These are phyloP conservation scores for Idris sp. DNA, from an alignment of 1,140 invertebrate genomes.

Conservation along the genomic window DNA sequence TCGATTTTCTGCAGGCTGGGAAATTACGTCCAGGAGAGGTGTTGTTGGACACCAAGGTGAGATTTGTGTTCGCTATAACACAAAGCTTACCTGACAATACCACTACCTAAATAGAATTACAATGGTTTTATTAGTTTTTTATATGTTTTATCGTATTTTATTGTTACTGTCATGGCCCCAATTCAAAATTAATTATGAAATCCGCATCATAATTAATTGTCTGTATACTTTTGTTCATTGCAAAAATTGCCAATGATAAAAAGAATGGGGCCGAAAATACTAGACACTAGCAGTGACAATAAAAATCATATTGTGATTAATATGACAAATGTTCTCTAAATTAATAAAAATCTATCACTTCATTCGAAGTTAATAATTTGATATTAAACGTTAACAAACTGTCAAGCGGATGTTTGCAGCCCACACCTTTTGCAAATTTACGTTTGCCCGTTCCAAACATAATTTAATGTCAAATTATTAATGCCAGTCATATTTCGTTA, in stretches of 20 bases:
- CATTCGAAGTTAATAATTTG: conserved; percentile 34
- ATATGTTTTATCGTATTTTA: conserved; percentile 39
- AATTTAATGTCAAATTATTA: conserved; percentile 29
- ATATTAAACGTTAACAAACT: background rate
- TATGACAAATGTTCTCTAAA: conserved; percentile 53
- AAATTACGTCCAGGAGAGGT: conserved; percentile 89
- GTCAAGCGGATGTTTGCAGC: conserved; percentile 1
- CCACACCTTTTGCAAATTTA: background rate
- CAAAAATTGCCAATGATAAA: background rate
- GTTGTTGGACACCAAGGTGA: conserved; percentile 87
- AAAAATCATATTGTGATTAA: conserved; percentile 50
- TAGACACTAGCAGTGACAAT: conserved; percentile 50
- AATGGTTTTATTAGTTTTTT: conserved; percentile 56
- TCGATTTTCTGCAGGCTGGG: conserved; percentile 81
- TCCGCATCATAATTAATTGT: too few species aligned
- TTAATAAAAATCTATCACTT: conserved; percentile 36
- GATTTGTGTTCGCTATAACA: conserved; percentile 82
- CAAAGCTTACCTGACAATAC: conserved; percentile 80
- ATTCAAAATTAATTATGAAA: too few species aligned
- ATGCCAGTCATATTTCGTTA: conserved; percentile 50
- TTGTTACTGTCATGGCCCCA: conserved; percentile 39
- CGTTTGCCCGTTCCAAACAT: background rate
- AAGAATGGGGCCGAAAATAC: conserved; percentile 20
- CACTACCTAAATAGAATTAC: conserved; percentile 62
- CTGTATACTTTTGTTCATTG: too few species aligned